phyloP scores from a whole-genome alignment of 1,140 invertebrate species.

The Dendroctonus valens region DNA sequence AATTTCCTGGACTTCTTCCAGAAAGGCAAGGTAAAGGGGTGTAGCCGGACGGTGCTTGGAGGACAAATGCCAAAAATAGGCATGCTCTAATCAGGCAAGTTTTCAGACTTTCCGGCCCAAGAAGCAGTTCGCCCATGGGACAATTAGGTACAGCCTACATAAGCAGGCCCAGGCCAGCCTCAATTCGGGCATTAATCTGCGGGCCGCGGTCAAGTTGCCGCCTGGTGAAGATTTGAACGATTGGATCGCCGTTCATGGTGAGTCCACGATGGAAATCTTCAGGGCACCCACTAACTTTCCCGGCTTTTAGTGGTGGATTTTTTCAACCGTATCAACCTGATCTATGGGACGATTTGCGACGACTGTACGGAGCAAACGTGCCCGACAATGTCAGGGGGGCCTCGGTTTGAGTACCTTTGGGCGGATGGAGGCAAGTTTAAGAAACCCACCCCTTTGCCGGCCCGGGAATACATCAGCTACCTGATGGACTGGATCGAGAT shows the following conservation, averaged over 20 bases:
- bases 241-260: slow-evolving; percentile 95
- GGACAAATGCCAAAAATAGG: slow-evolving; percentile 13
- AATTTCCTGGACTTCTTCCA: slow-evolving; percentile 80
- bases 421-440: slow-evolving; percentile 82
- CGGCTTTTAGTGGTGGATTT: slow-evolving; percentile 83
- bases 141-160: slow-evolving; percentile 86
- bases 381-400: slow-evolving; percentile 90
- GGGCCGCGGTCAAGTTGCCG: slow-evolving; percentile 81
- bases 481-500: slow-evolving; percentile 94
- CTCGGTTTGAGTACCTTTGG: slow-evolving; percentile 91
- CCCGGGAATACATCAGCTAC: slow-evolving; percentile 81
- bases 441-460: slow-evolving; percentile 85
- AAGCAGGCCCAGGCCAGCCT: slow-evolving; percentile 93
- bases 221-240: slow-evolving; percentile 86
- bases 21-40: slow-evolving; percentile 69
- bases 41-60: neutral
- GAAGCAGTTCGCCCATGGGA: slow-evolving; percentile 89
- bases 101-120: slow-evolving; percentile 84
- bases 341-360: slow-evolving; percentile 88
- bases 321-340: slow-evolving; percentile 93
- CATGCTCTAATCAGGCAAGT: slow-evolving; percentile 21
- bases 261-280: neutral
- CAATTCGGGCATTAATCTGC: slow-evolving; percentile 90
- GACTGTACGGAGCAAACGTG: slow-evolving; percentile 83
- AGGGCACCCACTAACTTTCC: neutral